Conservation (phyloP, 35 echinoderm and acorn worm genomes). For the Stichopus chloronotus region DNA sequence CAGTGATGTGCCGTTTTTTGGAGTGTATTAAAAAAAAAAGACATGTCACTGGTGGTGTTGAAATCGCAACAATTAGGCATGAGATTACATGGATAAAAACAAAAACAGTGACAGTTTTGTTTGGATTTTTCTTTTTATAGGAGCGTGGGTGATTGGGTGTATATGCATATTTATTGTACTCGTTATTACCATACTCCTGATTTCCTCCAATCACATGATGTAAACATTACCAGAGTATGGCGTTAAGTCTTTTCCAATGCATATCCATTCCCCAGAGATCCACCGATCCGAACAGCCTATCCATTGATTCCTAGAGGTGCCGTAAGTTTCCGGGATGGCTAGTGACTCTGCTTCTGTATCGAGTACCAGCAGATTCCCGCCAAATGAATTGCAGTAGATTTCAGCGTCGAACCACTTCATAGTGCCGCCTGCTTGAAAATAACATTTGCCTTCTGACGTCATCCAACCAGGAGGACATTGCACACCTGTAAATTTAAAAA, state of each 20-base stretch:
- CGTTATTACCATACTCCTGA: no score
- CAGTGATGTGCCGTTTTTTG: no score
- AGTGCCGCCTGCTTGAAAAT: not conserved
- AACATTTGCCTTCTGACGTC: not conserved
- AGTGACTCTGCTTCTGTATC: not conserved
- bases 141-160: no score
- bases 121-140: no score
- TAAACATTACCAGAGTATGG: not conserved
- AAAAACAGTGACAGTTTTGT: no score
- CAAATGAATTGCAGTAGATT: constrained; percentile 32
- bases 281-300: constrained; percentile 7
- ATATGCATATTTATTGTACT: no score
- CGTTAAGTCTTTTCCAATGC: not conserved
- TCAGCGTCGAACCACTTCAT: not conserved
- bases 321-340: not conserved
- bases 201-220: no score
- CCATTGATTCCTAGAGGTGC: not conserved
- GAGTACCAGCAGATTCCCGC: not conserved
- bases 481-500: not conserved
- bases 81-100: no score
- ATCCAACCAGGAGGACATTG: constrained; percentile 22
- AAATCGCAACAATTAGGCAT: no score
- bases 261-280: not conserved
- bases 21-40: no score
- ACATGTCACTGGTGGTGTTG: no score